Evolutionary conservation across 2,113 vertebrate genomes (phyloP).

Genomic region (Tragulus kanchil): DNA sequence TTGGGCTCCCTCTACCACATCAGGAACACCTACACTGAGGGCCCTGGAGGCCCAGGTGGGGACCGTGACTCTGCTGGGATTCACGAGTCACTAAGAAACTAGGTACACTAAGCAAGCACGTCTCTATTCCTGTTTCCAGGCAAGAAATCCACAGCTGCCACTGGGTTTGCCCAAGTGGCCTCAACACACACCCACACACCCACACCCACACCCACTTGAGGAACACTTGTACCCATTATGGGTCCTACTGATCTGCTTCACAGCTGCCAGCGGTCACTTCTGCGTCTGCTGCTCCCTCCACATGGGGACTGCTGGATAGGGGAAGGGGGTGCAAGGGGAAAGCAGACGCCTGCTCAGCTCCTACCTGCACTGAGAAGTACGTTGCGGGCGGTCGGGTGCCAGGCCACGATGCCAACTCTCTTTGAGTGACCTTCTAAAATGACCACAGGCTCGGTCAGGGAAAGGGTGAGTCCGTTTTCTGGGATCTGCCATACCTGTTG

Average conservation of each 20-base stretch:
- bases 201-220: background rate
- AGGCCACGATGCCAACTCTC: constrained; percentile 96
- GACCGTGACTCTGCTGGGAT: background rate
- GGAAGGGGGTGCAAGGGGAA: background rate
- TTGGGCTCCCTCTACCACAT: background rate
- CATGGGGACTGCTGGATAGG: background rate
- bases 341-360: background rate
- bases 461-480: constrained; percentile 95
- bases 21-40: background rate
- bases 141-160: background rate
- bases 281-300: accelerated
- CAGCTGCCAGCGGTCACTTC: background rate
- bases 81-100: background rate
- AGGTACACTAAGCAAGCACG: background rate
- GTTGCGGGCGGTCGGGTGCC: constrained; percentile 97
- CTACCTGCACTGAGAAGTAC: constrained; percentile 97
- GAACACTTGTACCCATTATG: background rate
- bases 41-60: background rate
- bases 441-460: constrained; percentile 95
- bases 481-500: constrained; percentile 98
- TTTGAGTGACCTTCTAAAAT: constrained; percentile 97
- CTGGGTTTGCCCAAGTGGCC: background rate
- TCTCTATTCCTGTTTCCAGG: background rate
- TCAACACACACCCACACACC: background rate
- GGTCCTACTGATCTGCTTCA: background rate